Conservation (phyloP, 1,140 invertebrate genomes). For the Notospermus geniculatus region DNA sequence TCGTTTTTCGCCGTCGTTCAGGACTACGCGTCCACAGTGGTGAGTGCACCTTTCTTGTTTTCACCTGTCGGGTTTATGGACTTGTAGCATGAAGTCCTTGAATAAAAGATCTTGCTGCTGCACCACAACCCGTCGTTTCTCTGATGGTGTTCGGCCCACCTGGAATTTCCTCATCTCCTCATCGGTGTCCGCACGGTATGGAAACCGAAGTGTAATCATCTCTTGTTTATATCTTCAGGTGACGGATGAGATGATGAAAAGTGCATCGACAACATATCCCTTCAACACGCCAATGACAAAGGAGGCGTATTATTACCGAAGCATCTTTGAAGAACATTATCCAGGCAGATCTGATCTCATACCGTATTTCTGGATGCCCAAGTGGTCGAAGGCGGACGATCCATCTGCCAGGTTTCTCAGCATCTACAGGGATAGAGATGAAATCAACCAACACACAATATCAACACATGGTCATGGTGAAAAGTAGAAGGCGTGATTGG, state of each 20-base stretch:
- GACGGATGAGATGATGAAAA: conserved; percentile 63
- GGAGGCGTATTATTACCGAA: conserved; percentile 82
- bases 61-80: no score
- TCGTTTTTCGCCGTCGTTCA: conserved; percentile 75
- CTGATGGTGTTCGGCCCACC: no score
- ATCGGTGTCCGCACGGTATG: no score
- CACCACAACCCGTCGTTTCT: no score
- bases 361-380: conserved; percentile 84
- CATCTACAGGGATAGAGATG: conserved; percentile 41
- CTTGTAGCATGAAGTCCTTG: no score
- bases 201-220: no score
- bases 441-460: no score
- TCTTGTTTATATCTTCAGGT: conserved; percentile 56
- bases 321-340: conserved; percentile 65
- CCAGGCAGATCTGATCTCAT: conserved; percentile 56
- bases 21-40: conserved; percentile 67
- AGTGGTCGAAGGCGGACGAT: conserved; percentile 71
- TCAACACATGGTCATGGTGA: no score
- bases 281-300: conserved; percentile 76
- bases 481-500: no score
- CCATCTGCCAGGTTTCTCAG: conserved; percentile 68
- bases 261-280: conserved; percentile 61
- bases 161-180: neutral
- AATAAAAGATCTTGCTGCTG: neutral
- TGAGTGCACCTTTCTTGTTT: conserved; percentile 24